phyloP scores from a whole-genome alignment of 2,797 vertebrate genomes.

The Scolopax rusticola region DNA sequence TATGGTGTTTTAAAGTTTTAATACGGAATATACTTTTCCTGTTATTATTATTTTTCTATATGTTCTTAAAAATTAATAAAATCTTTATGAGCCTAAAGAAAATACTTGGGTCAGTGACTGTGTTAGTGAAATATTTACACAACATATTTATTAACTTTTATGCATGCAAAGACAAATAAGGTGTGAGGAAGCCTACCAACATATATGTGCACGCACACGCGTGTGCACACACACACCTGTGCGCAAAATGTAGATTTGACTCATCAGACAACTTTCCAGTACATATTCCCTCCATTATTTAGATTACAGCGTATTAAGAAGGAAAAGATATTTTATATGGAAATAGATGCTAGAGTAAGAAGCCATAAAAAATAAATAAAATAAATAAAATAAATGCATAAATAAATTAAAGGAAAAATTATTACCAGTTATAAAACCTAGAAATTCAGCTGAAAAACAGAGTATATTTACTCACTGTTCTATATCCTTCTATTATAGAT shows the following conservation, averaged over 20 bases:
- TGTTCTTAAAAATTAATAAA: background rate
- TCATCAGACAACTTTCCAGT: background rate
- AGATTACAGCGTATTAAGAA: background rate
- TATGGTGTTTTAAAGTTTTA: background rate
- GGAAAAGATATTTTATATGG: background rate
- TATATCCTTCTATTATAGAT: background rate
- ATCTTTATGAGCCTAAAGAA: background rate
- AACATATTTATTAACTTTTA: background rate
- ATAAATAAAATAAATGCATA: background rate
- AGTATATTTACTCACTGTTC: background rate
- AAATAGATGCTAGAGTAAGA: background rate
- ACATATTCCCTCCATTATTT: background rate
- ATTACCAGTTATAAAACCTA: background rate
- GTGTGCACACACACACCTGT: fast-evolving
- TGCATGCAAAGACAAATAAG: background rate
- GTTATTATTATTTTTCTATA: background rate
- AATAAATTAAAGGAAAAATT: background rate
- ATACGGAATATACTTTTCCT: background rate
- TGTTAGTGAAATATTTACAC: background rate
- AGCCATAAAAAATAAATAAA: background rate
- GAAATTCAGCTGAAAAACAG: background rate
- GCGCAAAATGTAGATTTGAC: background rate
- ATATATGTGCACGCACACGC: background rate
- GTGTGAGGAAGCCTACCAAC: background rate
- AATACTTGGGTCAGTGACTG: background rate